A percentile compares a stretch with the other conserved stretches of the same genome.
These are phyloP conservation scores for Campylomormyrus numenius DNA, from an alignment of 2,113 vertebrate species.

Conservation along the genomic window DNA sequence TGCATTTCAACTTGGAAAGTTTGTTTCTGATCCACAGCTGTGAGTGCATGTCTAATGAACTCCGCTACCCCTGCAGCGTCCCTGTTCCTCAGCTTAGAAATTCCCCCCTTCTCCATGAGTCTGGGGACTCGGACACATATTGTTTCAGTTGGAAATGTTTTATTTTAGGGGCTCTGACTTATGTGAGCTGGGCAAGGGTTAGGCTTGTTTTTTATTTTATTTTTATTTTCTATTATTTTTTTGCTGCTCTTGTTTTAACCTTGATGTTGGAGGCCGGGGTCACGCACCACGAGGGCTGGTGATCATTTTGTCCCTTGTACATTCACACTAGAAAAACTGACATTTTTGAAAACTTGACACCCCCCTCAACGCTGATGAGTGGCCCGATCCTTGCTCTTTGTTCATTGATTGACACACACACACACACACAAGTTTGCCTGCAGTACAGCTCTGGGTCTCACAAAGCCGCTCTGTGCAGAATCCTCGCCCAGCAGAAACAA, in stretches of 20 bases:
- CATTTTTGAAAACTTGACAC: not conserved
- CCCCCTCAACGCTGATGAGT: not conserved
- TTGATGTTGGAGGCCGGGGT: not conserved
- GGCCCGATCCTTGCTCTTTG: not conserved
- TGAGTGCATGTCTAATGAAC: not conserved
- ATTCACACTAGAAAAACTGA: not conserved
- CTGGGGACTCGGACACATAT: not conserved
- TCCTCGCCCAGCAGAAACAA: not conserved
- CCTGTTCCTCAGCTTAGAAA: not conserved
- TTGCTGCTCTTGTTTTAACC: not conserved
- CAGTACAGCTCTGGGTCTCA: not conserved
- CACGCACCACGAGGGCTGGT: not conserved
- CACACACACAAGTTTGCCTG: not conserved
- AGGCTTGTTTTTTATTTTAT: not conserved
- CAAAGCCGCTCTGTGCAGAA: not conserved
- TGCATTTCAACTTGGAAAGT: not conserved
- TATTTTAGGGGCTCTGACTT: not conserved
- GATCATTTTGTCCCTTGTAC: not conserved
- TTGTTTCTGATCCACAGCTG: not conserved
- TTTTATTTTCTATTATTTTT: not conserved
- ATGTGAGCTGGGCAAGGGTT: not conserved
- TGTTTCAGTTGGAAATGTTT: not conserved
- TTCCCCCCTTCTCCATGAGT: not conserved
- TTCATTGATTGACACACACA: not conserved
- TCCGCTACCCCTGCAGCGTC: not conserved